Evolutionary conservation across 2,888 invertebrate genomes (phyloP), one percentile per base, ranked within the genome.

Genomic region (Cerastis leucographa): DNA sequence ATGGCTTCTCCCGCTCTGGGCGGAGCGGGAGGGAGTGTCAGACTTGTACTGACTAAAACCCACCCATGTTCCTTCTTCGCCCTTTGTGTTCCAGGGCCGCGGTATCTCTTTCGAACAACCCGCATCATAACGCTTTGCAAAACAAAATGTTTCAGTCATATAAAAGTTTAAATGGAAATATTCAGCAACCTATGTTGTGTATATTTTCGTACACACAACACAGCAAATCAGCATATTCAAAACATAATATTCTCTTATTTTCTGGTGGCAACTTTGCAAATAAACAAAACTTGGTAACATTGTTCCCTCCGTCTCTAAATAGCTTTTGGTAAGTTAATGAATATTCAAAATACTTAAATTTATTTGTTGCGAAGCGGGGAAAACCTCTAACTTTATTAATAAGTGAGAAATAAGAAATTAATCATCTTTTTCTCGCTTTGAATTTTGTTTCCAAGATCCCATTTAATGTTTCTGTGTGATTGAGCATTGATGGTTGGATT

Each of bases 331-430:
- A 83, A 71, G 65, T 69, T 59, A 78, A 78, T 84, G 79, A 79
- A 84, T 84, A 80, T 80, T 78, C 80, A 78, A 78, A 80, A 84
- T 71, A 35, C 66, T 66, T 59, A n/a, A 78, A 59, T 80, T 61
- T 67, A 68, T 79, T 84, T 84, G 70, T 44, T 70, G n/a, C 35
- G 35, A 56, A 67, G 42, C 79, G 14, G 19, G 14, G 22, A 69
- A 51, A 14, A 42, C 42, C 49, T 42, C 51, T 25, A 78, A 70
- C 35, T 84, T 80, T 80, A 67, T 67, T 84, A 70, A 79, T 71
- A 78, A 46, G 40, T 54, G 14, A 25, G 66, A 35, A 51, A 61
- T 66, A 54, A 83, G 61, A 79, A 40, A 67, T 79, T 35, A 42
- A 83, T 54, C 40, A 49, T 49, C 25, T 11, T 76, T 35, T 62